phyloP scores from a whole-genome alignment of 2,113 vertebrate genomes.

The Merops nubicus region DNA sequence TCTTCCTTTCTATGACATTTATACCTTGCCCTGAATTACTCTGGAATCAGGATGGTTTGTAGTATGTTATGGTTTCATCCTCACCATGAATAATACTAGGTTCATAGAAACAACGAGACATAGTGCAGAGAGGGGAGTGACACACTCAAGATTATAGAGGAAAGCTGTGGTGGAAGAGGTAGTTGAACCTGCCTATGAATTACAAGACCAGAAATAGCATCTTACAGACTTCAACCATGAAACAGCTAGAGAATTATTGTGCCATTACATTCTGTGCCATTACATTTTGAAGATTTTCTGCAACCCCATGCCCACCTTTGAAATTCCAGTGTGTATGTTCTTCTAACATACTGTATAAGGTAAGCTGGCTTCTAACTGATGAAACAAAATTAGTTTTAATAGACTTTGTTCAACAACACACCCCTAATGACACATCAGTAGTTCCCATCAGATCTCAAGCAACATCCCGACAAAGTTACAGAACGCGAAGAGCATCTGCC shows the following conservation, averaged over 20 bases:
- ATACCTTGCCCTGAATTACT: not conserved
- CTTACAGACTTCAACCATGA: not conserved
- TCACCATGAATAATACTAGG: not conserved
- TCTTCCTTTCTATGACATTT: not conserved
- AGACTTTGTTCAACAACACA: conserved; percentile 46
- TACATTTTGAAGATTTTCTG: not conserved
- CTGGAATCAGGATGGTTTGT: not conserved
- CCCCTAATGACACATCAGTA: conserved; percentile 47
- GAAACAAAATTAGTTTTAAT: conserved; percentile 59
- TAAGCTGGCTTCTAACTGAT: conserved; percentile 14
- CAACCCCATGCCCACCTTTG: not conserved
- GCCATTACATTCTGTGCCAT: not conserved
- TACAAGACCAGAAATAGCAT: not conserved
- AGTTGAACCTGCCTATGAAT: not conserved
- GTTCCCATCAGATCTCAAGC: conserved; percentile 42
- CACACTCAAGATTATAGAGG: not conserved
- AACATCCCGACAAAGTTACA: conserved; percentile 40
- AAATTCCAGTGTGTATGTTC: not conserved
- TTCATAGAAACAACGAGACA: not conserved
- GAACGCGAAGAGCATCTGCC: conserved; percentile 34
- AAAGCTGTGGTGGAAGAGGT: not conserved
- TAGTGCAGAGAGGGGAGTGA: not conserved
- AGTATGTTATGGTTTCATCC: not conserved
- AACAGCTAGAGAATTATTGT: not conserved
- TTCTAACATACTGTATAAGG: not conserved